Evolutionary conservation across 2,797 vertebrate genomes (phyloP), one percentile per base, ranked within the genome.

Genomic region (Hylomyscus alleni): DNA sequence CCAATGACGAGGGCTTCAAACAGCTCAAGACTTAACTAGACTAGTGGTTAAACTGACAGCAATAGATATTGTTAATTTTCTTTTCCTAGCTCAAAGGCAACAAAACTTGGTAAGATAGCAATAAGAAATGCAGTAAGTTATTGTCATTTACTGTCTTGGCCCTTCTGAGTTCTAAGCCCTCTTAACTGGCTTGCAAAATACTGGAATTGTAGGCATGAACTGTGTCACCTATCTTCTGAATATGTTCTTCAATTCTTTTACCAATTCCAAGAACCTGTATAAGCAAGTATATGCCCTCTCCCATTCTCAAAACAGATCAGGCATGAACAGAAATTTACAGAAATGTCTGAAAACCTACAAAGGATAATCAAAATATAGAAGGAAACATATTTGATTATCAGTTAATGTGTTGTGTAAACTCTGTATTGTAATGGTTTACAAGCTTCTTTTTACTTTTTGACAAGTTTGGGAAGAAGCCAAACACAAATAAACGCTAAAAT

Each of bases 401-500:
- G 37, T 47, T 89, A 80, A 89, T 67, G 6, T 4, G 47, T 62
- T 62, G n/a, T 91, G n/a, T 31, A 4, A 3, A 31, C 37, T 65
- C 4, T 81, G 26, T 65, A 84, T 56, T 77, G 47, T 2, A 76
- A 5, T 50, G 14, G 40, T 15, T 50, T 17, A 52, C 47, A 62
- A 62, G 31, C 3, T 40, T 9, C 62, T 7, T 80, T 50, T 92
- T 56, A 92, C 6, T 92, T 3, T 52, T 82, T 26, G 82, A 82
- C 8, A 56, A 69, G 40, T 76, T 88, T 58, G 7, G 10, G 12
- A 13, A 47, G 14, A 90, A 94, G 85, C 34, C 14, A 94, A 90
- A n/a, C 75, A n/a, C 40, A 96, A 83, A 85, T 80, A 4, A 2
- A 34, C 86, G 10, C n/a, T 76, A 93, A 44, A 78, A 88, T 26